Conservation (phyloP, 1,140 invertebrate genomes). For the Melipona quadrifasciata region DNA sequence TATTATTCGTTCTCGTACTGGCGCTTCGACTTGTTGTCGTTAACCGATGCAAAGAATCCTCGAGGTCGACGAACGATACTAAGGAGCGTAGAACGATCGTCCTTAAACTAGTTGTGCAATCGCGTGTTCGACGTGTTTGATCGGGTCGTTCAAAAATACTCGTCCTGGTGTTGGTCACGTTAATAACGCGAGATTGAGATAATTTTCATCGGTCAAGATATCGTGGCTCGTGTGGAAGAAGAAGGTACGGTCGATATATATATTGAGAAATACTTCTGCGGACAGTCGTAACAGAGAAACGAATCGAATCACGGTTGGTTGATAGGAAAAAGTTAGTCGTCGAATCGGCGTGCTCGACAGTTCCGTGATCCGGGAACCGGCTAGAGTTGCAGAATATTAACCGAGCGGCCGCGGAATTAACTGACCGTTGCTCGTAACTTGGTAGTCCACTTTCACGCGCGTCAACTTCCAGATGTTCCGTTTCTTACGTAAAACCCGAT, state of each 20-base stretch:
- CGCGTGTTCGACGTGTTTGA: background rate
- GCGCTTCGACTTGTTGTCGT: background rate
- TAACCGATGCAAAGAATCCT: background rate
- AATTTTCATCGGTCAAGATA: background rate
- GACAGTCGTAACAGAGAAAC: background rate
- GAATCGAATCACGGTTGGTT: background rate
- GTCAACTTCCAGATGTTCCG: slow-evolving; percentile 73
- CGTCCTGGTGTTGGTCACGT: background rate
- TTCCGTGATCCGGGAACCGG: slow-evolving; percentile 43
- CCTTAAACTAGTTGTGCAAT: background rate
- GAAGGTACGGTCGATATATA: background rate
- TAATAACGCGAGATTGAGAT: background rate
- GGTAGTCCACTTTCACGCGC: slow-evolving; percentile 77
- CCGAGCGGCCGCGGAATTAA: slow-evolving; percentile 72
- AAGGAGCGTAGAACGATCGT: background rate
- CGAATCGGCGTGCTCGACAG: background rate
- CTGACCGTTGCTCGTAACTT: slow-evolving; percentile 75
- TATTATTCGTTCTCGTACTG: background rate
- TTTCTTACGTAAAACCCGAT: slow-evolving; percentile 74
- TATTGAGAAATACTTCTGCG: background rate
- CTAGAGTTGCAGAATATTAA: slow-evolving; percentile 73
- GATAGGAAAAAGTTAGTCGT: background rate
- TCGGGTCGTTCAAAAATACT: background rate
- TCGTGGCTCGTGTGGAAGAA: background rate
- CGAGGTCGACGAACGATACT: background rate